A percentile compares a stretch with the other conserved stretches of the same genome.
These are phyloP conservation scores for Hapalemur alaotrensis DNA, from an alignment of 2,797 vertebrate species.

Conservation along the genomic window DNA sequence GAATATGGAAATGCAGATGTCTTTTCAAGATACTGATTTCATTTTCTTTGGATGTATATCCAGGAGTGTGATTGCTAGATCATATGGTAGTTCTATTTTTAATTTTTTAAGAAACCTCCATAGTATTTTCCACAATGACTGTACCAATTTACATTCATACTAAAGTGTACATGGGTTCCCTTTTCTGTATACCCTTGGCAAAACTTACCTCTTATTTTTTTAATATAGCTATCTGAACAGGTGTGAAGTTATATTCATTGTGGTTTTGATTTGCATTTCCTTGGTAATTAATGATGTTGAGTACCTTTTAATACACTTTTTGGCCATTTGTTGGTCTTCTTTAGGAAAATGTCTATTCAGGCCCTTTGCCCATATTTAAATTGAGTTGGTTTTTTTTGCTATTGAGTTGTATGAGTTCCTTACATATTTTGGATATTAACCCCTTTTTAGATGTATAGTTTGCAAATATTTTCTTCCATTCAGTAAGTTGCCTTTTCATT, in stretches of 20 bases:
- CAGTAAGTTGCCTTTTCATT: not conserved
- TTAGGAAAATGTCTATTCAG: not conserved
- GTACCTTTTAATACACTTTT: not conserved
- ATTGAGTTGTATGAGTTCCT: not conserved
- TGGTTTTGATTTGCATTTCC: not conserved
- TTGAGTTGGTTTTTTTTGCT: not conserved
- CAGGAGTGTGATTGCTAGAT: not conserved
- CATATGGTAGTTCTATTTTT: not conserved
- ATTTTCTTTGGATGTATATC: not conserved
- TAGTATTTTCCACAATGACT: not conserved
- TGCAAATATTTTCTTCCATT: not conserved
- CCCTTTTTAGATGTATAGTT: not conserved
- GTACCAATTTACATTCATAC: not conserved
- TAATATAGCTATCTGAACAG: not conserved
- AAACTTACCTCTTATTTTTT: not conserved
- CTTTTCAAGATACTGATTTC: not conserved
- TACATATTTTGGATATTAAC: not conserved
- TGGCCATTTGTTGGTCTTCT: not conserved
- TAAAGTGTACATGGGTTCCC: not conserved
- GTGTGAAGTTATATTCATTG: not conserved
- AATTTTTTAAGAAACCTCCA: not conserved
- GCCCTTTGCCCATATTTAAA: not conserved
- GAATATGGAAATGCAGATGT: not conserved
- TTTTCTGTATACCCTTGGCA: not conserved
- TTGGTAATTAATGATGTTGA: not conserved